Evolutionary conservation across 2,113 vertebrate species (phyloP), one percentile per base, ranked within the genome.

Genomic region (Rhinolophus sinicus): DNA sequence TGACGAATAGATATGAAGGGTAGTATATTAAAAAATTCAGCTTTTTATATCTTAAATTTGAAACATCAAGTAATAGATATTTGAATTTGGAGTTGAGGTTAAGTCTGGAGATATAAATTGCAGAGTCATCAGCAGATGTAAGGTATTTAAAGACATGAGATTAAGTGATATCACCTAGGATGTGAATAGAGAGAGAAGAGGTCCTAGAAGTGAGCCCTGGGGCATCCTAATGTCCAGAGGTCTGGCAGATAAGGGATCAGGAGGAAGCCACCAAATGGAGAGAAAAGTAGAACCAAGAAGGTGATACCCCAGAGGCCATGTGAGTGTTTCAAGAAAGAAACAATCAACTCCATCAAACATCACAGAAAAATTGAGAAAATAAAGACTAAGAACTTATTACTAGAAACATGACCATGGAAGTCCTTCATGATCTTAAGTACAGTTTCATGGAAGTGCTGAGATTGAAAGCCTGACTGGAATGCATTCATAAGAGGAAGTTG

Each of bases 321-420:
- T 21, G 28, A 85, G 26, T 58, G 24, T 78, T 96, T 92, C 58
- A 95, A 78, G 75, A 35, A 80, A 86, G 28, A 93, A 90, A 94
- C 6, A 30, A 84, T 73, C 28, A 81, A 76, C 8, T 81, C 8
- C 35, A 75, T 56, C 60, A 93, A 84, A 93, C 30, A 76, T 18
- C n/a, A 65, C 0, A 81, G 40, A 60, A 58, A 69, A 44, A 3
- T 33, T 87, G 54, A 92, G 40, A 86, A 92, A 95, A 88, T 26
- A 88, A 86, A 87, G 64, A 47, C n/a, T 40, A 90, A 64, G 44
- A 96, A 76, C 30, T 90, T 33, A 96, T 58, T 95, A 83, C n/a
- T 26, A 19, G n/a, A 93, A 44, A 52, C 5, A 19, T n/a, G 75
- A 77, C 38, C 28, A 69, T 6, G 62, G 52, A 82, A 89, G 44